A percentile compares a stretch with the other conserved stretches of the same genome.
Evolutionary conservation across 1,140 invertebrate species (phyloP).

Genomic region (Belonocnema kinseyi): DNA sequence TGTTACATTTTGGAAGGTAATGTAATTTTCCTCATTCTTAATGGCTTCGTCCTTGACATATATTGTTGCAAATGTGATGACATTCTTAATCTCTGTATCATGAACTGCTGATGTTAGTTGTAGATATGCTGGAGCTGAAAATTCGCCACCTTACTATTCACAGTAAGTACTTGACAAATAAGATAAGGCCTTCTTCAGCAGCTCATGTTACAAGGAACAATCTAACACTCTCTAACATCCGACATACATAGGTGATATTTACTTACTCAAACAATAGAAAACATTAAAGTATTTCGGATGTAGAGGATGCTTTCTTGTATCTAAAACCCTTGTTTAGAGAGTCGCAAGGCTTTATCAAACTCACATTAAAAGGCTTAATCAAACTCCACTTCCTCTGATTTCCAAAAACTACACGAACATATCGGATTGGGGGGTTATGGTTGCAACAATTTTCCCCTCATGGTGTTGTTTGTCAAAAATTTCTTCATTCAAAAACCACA

Average conservation of each 20-base stretch:
- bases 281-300: conserved; percentile 4
- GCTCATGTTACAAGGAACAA: conserved; percentile 27
- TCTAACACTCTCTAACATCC: conserved; percentile 27
- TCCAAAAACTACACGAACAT: conserved; percentile 19
- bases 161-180: conserved; percentile 31
- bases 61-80: not conserved
- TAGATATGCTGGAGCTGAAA: conserved; percentile 31
- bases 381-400: conserved; percentile 26
- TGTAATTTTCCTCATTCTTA: not conserved
- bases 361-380: conserved; percentile 25
- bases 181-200: conserved; percentile 29
- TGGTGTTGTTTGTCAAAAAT: conserved; percentile 20
- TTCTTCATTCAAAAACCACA: not conserved
- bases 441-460: conserved; percentile 9
- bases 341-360: conserved; percentile 21
- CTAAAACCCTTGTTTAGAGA: conserved; percentile 5
- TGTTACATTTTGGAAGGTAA: not conserved
- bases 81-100: conserved; percentile 27
- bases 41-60: conserved; percentile 11
- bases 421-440: not conserved
- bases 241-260: not conserved
- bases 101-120: conserved; percentile 31
- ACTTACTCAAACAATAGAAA: too few species aligned
- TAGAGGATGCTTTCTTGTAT: conserved; percentile 29
- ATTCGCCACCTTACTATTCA: conserved; percentile 30